These are phyloP conservation scores for Gastrophryne carolinensis DNA, from an alignment of 2,797 vertebrate genomes.

Conservation along the genomic window DNA sequence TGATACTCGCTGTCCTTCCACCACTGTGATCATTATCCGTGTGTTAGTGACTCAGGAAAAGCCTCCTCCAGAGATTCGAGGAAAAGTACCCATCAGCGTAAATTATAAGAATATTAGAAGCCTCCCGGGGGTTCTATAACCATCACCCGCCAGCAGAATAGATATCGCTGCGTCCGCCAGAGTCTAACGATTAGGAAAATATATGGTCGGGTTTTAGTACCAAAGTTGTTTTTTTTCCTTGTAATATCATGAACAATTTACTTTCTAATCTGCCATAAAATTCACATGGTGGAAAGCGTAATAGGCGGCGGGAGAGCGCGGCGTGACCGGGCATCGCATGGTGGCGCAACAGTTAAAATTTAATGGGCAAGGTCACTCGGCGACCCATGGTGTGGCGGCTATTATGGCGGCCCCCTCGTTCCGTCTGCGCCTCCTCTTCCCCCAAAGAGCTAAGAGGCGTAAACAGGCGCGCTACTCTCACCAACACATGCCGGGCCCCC, in stretches of 20 bases:
- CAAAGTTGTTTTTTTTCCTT: slow-evolving; percentile 12
- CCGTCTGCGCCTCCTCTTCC: slow-evolving; percentile 69
- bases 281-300: slow-evolving; percentile 19
- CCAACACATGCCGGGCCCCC: slow-evolving; percentile 68
- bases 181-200: slow-evolving; percentile 22
- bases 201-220: slow-evolving; percentile 17
- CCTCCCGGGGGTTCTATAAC: not conserved
- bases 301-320: not conserved
- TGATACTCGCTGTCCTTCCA: not conserved
- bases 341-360: slow-evolving; percentile 1
- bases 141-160: not conserved
- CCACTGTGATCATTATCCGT: not conserved
- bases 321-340: not conserved
- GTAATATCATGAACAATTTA: slow-evolving; percentile 36
- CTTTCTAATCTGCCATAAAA: slow-evolving; percentile 43
- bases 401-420: slow-evolving; percentile 49
- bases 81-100: not conserved
- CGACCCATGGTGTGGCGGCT: not conserved
- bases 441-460: slow-evolving; percentile 24
- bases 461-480: slow-evolving; percentile 75
- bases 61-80: not conserved
- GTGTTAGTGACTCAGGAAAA: not conserved
- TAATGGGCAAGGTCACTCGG: not conserved
- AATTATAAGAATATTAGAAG: not conserved
- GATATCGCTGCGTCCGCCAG: not conserved